Evolutionary conservation across 2,888 invertebrate species (phyloP).

Genomic region (Drosophila melanosoma): DNA sequence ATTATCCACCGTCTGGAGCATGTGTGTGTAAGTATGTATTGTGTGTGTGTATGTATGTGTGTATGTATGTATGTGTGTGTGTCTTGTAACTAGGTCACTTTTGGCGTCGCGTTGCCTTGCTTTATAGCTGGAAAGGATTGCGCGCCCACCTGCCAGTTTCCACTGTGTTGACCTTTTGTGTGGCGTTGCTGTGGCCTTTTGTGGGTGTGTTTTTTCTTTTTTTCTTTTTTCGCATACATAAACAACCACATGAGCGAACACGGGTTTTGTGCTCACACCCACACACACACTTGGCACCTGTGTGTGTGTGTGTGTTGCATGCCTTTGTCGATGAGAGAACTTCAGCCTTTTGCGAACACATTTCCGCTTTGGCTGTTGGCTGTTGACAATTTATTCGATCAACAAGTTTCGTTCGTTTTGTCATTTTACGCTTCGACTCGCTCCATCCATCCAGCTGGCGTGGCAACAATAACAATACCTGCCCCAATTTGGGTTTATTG

Average conservation of each 20-base stretch:
- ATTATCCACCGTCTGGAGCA: slow-evolving; percentile 45
- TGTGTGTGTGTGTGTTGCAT: slow-evolving; percentile 4
- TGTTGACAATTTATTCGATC: slow-evolving; percentile 75
- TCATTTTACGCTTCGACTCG: slow-evolving; percentile 74
- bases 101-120: slow-evolving; percentile 48
- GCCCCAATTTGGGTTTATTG: background rate
- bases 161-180: slow-evolving; percentile 58
- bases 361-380: slow-evolving; percentile 69
- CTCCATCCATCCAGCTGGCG: slow-evolving; percentile 61
- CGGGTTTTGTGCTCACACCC: slow-evolving; percentile 1
- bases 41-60: slow-evolving; percentile 13
- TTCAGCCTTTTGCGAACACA: slow-evolving; percentile 63
- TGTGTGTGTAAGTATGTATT: slow-evolving; percentile 6
- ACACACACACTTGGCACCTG: background rate
- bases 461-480: slow-evolving; percentile 47
- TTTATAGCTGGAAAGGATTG: slow-evolving; percentile 66
- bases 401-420: slow-evolving; percentile 76
- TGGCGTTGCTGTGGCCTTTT: slow-evolving; percentile 45
- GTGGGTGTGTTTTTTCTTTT: slow-evolving; percentile 55
- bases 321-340: slow-evolving; percentile 12
- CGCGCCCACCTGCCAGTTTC: slow-evolving; percentile 50
- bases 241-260: slow-evolving; percentile 32
- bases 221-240: slow-evolving; percentile 39
- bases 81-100: slow-evolving; percentile 74
- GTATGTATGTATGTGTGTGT: slow-evolving; percentile 16